Evolutionary conservation across 2,797 vertebrate genomes (phyloP).

Genomic region (Channa striata): DNA sequence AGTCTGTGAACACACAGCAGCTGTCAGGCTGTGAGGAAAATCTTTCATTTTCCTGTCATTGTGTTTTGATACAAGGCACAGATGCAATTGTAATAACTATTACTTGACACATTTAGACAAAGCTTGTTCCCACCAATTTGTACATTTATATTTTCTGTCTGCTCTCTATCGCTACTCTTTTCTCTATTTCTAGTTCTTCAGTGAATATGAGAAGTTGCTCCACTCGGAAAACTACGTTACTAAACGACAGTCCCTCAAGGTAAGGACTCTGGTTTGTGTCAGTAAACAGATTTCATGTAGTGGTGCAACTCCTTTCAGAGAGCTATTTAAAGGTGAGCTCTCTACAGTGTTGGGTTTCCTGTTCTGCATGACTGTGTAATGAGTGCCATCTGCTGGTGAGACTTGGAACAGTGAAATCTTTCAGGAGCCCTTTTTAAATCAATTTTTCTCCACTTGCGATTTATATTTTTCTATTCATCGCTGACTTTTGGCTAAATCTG

Average conservation of each 20-base stretch:
- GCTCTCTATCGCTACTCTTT: slow-evolving; percentile 11
- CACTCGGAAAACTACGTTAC: slow-evolving; percentile 99
- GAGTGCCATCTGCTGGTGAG: slow-evolving; percentile 66
- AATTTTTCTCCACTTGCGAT: not conserved
- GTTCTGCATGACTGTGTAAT: not conserved
- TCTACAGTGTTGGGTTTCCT: slow-evolving; percentile 62
- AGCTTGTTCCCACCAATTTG: slow-evolving; percentile 1
- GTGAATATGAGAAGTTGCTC: slow-evolving; percentile 97
- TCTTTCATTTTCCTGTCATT: slow-evolving; percentile 45
- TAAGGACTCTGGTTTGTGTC: slow-evolving; percentile 66
- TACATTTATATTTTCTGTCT: not conserved
- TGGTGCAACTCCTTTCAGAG: slow-evolving; percentile 29
- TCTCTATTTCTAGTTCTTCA: slow-evolving; percentile 89
- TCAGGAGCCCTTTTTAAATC: not conserved
- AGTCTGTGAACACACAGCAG: slow-evolving; percentile 40
- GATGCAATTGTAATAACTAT: slow-evolving; percentile 33
- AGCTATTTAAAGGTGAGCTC: slow-evolving; percentile 58
- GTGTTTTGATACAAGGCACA: slow-evolving; percentile 46
- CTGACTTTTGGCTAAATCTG: slow-evolving; percentile 2
- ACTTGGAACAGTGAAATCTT: not conserved
- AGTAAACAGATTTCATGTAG: slow-evolving; percentile 37
- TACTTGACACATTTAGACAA: slow-evolving; percentile 16
- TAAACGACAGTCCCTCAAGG: slow-evolving; percentile 97
- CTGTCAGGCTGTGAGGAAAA: slow-evolving; percentile 42
- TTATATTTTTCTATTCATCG: not conserved